Evolutionary conservation across 2,113 vertebrate species (phyloP).

Genomic region (Rhinopomastus cyanomelas): DNA sequence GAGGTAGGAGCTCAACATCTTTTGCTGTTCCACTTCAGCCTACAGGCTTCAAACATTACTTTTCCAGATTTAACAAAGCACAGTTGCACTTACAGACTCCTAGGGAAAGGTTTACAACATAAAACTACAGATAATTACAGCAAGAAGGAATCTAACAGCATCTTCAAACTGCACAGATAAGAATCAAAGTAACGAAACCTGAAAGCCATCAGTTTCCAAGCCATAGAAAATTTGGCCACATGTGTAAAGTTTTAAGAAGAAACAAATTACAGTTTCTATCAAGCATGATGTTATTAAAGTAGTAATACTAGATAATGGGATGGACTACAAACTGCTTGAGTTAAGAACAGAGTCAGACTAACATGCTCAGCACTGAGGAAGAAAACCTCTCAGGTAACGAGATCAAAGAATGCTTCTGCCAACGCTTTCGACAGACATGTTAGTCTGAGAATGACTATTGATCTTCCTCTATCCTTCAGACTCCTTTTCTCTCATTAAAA

Average conservation of each 20-base stretch:
- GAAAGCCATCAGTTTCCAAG: neutral
- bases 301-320: neutral
- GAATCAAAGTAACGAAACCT: neutral
- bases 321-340: neutral
- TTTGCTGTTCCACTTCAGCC: neutral
- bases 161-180: neutral
- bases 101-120: neutral
- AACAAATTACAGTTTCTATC: neutral
- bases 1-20: neutral
- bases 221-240: neutral
- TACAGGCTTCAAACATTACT: conserved; percentile 9
- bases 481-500: conserved; percentile 12
- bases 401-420: conserved; percentile 14
- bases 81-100: neutral
- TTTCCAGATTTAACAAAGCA: neutral
- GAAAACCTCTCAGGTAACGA: neutral
- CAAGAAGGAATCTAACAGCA: neutral
- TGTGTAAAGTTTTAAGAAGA: neutral
- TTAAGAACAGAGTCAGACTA: neutral
- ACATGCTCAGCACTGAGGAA: neutral
- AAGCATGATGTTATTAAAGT: neutral
- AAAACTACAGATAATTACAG: neutral
- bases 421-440: neutral
- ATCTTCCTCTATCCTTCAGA: neutral
- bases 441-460: neutral